phyloP scores from a whole-genome alignment of 2,113 vertebrate species.

The Nothocercus nigrocapillus region DNA sequence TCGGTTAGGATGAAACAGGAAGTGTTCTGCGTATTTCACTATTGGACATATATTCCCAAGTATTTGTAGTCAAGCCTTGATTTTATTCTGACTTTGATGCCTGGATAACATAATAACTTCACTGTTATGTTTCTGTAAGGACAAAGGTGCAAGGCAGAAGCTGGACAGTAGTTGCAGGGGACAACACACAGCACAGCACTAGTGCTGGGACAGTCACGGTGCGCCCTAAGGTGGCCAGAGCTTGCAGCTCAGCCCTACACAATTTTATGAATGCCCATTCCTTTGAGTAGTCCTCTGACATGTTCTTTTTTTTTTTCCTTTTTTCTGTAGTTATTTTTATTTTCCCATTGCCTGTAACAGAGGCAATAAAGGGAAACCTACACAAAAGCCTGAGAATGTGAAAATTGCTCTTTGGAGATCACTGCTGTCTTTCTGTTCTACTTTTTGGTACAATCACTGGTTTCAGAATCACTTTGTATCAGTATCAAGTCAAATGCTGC shows the following conservation, averaged over 20 bases:
- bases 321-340: not conserved
- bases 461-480: not conserved
- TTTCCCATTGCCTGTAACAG: not conserved
- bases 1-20: not conserved
- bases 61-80: not conserved
- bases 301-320: no score
- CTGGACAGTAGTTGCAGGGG: not conserved
- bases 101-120: not conserved
- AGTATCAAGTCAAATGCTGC: not conserved
- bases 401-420: not conserved
- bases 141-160: not conserved
- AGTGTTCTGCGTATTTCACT: not conserved
- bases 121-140: not conserved
- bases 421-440: not conserved
- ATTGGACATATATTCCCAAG: not conserved
- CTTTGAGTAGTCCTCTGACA: not conserved
- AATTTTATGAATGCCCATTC: not conserved
- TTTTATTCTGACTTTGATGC: not conserved
- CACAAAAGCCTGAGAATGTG: not conserved
- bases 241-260: not conserved
- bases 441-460: not conserved
- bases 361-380: not conserved
- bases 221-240: no score
- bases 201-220: not conserved
- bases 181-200: not conserved